Evolutionary conservation across 2,113 vertebrate genomes (phyloP), one percentile per base, ranked within the genome.

Genomic region (Dipodomys ordii): DNA sequence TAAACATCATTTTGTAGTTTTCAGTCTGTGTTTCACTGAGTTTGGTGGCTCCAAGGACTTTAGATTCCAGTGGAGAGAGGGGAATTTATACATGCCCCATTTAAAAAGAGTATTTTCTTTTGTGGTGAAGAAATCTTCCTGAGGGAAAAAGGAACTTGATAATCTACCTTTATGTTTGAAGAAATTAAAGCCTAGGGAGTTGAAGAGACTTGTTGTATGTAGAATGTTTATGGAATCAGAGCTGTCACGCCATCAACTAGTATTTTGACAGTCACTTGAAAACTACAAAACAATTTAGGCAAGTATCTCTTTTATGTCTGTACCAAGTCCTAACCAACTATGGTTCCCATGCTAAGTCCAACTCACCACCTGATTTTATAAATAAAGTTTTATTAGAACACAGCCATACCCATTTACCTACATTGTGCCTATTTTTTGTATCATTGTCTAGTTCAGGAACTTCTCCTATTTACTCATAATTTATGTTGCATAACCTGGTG

Each of bases 251-350:
- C 15, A 57, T 60, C 39, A 15, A 65, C 15, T 71, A 68, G 62
- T 57, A 83, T 67, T 64, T 95, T 92, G 88, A 92, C 27, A 44
- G 71, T 82, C 20, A 39, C 79, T 93, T 91, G 49, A 78, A 88
- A 95, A 92, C 57, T 10, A 0, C 28, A 71, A 72, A 72, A 6
- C 7, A 64, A 69, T 83, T 73, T 83, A 83, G 90, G 28, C 28
- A 67, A 89, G 77, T 53, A 6, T 88, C 7, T n/a, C 53, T 81
- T 79, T 20, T 10, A 35, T 39, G 12, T 84, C 72, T 53, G 0
- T 23, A 76, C 30, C 20, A 44, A 32, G 6, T 12, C 2, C 19
- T 46, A 32, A 64, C 20, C 73, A 57, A 77, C 30, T 87, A 32
- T 10, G 83, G 22, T 11, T 30, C 22, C 32, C 18, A 53, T 22